A percentile compares a stretch with the other conserved stretches of the same genome.
Conservation (phyloP, 2,888 invertebrate species). For the Scotopteryx bipunctaria region DNA sequence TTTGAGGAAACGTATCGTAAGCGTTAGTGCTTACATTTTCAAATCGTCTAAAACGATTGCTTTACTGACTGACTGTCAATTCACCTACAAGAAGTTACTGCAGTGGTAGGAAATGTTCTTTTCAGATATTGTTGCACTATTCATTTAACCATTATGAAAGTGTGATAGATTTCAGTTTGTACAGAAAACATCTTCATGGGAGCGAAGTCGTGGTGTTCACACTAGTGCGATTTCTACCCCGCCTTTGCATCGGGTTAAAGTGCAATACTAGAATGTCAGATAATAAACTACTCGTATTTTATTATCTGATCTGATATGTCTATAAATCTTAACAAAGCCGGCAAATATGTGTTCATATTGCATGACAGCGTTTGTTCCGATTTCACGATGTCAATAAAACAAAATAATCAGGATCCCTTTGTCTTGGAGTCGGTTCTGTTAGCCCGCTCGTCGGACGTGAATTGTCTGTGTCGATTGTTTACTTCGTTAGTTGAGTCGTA, state of each 20-base stretch:
- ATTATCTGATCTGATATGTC: conserved; percentile 16
- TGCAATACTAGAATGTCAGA: conserved; percentile 5
- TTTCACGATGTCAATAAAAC: conserved; percentile 54
- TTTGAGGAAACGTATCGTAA: conserved; percentile 23
- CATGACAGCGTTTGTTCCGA: conserved; percentile 49
- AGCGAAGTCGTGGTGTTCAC: background rate
- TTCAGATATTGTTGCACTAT: too few species aligned
- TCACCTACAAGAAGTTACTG: too few species aligned
- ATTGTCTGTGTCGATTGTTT: conserved; percentile 75
- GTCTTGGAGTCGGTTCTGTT: conserved; percentile 61
- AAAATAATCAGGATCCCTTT: conserved; percentile 72
- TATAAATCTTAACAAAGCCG: conserved; percentile 26
- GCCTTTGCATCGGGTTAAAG: background rate
- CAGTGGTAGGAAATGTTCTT: too few species aligned
- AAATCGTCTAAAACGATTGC: too few species aligned
- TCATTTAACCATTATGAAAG: too few species aligned
- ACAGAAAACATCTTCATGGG: background rate
- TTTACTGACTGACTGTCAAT: too few species aligned
- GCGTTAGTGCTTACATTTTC: conserved; percentile 11
- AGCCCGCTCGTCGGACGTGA: conserved; percentile 61
- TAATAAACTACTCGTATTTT: conserved; percentile 8
- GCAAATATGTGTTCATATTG: conserved; percentile 36
- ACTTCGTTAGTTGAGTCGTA: conserved; percentile 75
- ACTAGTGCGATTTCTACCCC: background rate
- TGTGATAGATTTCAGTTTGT: too few species aligned